Percentiles rank a stretch among this genome's conserved stretches.
These are phyloP conservation scores for Silurus aristotelis DNA, from an alignment of 2,797 vertebrate species.

Conservation along the genomic window DNA sequence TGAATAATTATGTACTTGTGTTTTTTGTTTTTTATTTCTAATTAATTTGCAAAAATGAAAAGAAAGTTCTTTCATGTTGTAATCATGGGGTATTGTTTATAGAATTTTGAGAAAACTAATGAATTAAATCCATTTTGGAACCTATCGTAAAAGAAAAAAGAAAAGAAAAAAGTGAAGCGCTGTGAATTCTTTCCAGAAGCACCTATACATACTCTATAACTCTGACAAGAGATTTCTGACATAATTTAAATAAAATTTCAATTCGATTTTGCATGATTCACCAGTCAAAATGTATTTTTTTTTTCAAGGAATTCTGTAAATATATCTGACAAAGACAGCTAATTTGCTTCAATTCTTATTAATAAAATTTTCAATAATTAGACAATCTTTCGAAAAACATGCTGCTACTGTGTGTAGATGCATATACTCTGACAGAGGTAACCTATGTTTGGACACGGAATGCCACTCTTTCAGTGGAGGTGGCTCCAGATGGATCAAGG, in stretches of 20 bases:
- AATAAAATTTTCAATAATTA: not conserved
- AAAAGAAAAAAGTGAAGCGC: no score
- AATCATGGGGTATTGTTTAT: no score
- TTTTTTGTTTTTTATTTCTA: no score
- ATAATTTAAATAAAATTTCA: not conserved
- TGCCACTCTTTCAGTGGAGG: conserved; percentile 88
- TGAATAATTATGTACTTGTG: no score
- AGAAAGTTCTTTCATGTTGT: no score
- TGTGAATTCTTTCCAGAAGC: no score
- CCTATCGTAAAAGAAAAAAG: no score
- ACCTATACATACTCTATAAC: not conserved
- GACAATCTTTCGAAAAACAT: not conserved
- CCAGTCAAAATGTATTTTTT: no score
- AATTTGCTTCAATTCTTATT: not conserved
- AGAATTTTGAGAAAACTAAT: no score
- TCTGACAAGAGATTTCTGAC: not conserved
- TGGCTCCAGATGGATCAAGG: conserved; percentile 89
- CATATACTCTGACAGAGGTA: conserved; percentile 92
- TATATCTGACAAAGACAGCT: not conserved
- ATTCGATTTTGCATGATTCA: not conserved
- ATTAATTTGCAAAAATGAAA: no score
- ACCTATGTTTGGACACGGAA: conserved; percentile 93
- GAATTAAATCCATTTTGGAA: no score
- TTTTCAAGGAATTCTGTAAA: not conserved
- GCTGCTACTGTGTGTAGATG: conserved; percentile 73